Evolutionary conservation across 2,113 vertebrate genomes (phyloP).

Genomic region (Notothenia coriiceps): DNA sequence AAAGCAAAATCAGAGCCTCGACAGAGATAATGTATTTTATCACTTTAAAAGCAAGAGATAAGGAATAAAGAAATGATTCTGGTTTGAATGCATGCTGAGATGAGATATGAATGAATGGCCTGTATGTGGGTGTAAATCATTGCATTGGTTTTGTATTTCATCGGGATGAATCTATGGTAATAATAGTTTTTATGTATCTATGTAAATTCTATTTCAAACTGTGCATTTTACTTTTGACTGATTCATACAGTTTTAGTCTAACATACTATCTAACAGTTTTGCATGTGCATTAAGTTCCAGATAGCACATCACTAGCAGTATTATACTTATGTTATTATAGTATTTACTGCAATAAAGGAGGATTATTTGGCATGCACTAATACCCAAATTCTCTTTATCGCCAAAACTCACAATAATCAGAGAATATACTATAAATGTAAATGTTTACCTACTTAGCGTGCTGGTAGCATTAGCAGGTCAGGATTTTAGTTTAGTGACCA

Average conservation of each 20-base stretch:
- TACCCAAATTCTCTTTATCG: background rate
- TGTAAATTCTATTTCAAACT: background rate
- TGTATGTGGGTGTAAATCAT: background rate
- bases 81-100: slow-evolving; percentile 27
- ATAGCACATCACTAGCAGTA: background rate
- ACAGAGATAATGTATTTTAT: slow-evolving; percentile 34
- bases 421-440: background rate
- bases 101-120: slow-evolving; percentile 19
- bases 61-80: slow-evolving; percentile 15
- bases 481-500: background rate
- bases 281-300: background rate
- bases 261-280: background rate
- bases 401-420: background rate
- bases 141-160: background rate
- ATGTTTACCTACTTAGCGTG: background rate
- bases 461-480: background rate
- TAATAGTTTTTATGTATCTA: background rate
- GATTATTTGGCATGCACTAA: background rate
- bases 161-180: background rate
- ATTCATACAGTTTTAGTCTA: background rate
- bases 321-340: background rate
- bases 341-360: background rate
- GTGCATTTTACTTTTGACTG: background rate
- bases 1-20: slow-evolving; percentile 49
- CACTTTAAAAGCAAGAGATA: slow-evolving; percentile 24